Base-by-base conservation (phyloP, 2,113 vertebrate species). In the Phalacrocorax pelagicus region DNA sequence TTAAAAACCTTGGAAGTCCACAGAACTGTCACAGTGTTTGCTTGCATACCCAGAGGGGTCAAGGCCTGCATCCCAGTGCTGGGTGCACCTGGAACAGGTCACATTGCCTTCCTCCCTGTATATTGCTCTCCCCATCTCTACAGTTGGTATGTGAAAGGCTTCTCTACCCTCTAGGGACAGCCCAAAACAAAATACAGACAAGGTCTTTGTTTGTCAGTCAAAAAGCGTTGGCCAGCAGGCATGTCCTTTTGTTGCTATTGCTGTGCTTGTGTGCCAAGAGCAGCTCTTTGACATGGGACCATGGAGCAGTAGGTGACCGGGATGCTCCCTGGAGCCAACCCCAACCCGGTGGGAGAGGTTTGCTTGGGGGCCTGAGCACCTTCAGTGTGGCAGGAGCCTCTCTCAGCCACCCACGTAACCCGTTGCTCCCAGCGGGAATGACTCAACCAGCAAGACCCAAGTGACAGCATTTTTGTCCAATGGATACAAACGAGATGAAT, bases 181-280 rank as follows among this genome's bases (percentile, higher is more conserved):
- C 1, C 3, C 9, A 34, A 44, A 66, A 40, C 9, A 40, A 10
- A 16, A 32, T 1, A 40, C 44, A 81, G 70, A 21, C 7, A 23
- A 90, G 15, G 22, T 44, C 13, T 77, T 26, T 38, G 78, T 15
- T 10, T 4, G 14, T 3, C 38, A 93, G 34, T 13, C 49, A 47
- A 34, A 46, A 51, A 65, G 9, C 0, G 0, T 0, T 80, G 80
- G 54, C 36, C 75, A 78, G n/a, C 10, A 1, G 40, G 24, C 27
- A 51, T 18, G 29, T 0, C 10, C 10, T 24, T 30, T 12, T 12
- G 42, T 29, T 19, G 8, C 10, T 24, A 27, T 12, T 12, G 42
- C 32, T 19, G 8, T 4, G 11, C 27, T 29, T 23, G 1, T 15
- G 27, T 14, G 27, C 19, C 11, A 58, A 42, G 44, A 63, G 44